Percentiles rank a stretch among this genome's conserved stretches.
Evolutionary conservation across 2,797 vertebrate genomes (phyloP).

Genomic region (Chelon labrosus): DNA sequence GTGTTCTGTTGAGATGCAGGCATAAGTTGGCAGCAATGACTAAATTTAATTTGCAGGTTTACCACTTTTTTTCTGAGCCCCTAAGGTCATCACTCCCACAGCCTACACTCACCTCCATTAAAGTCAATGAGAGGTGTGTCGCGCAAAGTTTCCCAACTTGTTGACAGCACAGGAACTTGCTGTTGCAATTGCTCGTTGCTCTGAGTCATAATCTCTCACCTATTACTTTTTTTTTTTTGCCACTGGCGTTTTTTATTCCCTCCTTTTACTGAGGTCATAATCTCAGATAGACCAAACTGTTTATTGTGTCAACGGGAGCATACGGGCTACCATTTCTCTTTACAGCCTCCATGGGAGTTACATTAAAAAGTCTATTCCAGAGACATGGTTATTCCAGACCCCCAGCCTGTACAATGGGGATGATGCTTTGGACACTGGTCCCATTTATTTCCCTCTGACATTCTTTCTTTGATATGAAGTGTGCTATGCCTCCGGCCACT

Average conservation of each 20-base stretch:
- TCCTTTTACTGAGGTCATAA: constrained; percentile 58
- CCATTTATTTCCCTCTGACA: constrained; percentile 74
- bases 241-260: constrained; percentile 40
- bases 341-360: constrained; percentile 61
- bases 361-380: constrained; percentile 67
- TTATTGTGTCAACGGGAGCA: constrained; percentile 51
- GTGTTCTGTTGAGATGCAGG: too few species aligned
- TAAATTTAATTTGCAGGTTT: too few species aligned
- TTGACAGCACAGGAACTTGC: too few species aligned
- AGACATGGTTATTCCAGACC: constrained; percentile 47
- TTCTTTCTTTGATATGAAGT: constrained; percentile 74
- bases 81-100: too few species aligned
- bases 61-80: too few species aligned
- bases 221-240: constrained; percentile 31
- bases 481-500: constrained; percentile 62
- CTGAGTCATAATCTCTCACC: not conserved
- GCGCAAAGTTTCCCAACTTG: too few species aligned
- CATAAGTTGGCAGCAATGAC: too few species aligned
- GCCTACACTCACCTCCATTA: too few species aligned
- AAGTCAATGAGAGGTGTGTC: too few species aligned
- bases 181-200: too few species aligned
- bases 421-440: constrained; percentile 56
- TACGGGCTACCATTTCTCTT: constrained; percentile 61
- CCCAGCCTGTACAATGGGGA: constrained; percentile 12
- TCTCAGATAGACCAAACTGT: constrained; percentile 61